Base-by-base conservation (phyloP, 1,140 invertebrate genomes). In the Sarcophaga bullata region DNA sequence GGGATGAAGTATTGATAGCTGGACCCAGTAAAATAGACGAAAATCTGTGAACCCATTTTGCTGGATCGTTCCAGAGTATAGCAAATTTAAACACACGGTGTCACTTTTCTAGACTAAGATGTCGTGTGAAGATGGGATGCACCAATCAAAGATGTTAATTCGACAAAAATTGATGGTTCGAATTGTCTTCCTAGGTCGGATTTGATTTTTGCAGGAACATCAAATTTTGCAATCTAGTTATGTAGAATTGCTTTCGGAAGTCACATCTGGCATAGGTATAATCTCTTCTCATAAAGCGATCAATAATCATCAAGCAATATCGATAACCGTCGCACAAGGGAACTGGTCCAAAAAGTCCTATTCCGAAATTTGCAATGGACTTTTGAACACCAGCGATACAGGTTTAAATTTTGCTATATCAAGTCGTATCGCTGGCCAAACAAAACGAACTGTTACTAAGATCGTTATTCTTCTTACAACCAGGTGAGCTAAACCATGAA, bases 131-230 rank as follows among this genome's bases (percentile, higher is more conserved):
- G 25, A 82, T 81, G 17, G 19, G 85, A 81, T 6, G 85, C 83
- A 3, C 84, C 87, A 15, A 84, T 25, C 6, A 73, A 49, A 52
- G 84, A 0, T 10, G 82, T 46, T 47, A 75, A 17, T 62, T 85
- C 73, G 0, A 17, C 68, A 75, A 86, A 87, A 0, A 87, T 11
- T 13, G 0, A n/a, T n/a, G 86, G 83, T 48, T 89, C 84, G 78
- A 91, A 91, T 72, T 91, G 87, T 58, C 80, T 76, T n/a, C 90
- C 89, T 62, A 85, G 85, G 80, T 91, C 89, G 5, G 90, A 91
- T 0, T 88, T 91, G 10, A 92, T 87, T 17, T 47, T 58, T 0
- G 19, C 3, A 7, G 90, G 90, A 86, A 73, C 75, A 52, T 49
- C 82, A 84, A 87, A 91, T 11, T 86, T 73, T 9, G 86, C 75